phyloP scores from a whole-genome alignment of 2,888 invertebrate species.

The Horisme vitalbata region DNA sequence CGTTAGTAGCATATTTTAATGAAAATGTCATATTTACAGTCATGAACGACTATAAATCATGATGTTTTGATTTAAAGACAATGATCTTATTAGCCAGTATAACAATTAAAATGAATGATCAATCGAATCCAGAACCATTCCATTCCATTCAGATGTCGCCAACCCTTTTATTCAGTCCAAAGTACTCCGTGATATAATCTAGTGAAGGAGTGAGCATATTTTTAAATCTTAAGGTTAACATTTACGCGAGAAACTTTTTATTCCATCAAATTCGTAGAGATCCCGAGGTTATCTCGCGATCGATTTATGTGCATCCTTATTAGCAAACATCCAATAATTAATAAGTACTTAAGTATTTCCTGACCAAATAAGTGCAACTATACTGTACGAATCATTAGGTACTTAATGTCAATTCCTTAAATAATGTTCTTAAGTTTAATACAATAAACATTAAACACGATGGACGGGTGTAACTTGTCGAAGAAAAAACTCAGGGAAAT shows the following conservation, averaged over 20 bases:
- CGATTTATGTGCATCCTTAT: slow-evolving; percentile 67
- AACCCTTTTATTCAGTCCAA: slow-evolving; percentile 37
- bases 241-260: slow-evolving; percentile 64
- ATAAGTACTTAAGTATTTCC: slow-evolving; percentile 59
- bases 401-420: slow-evolving; percentile 76
- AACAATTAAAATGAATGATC: slow-evolving; percentile 36
- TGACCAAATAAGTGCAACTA: slow-evolving; percentile 72
- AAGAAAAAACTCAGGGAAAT: slow-evolving; percentile 51
- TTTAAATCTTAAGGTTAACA: slow-evolving; percentile 59
- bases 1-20: slow-evolving; percentile 40
- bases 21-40: slow-evolving; percentile 64
- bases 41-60: slow-evolving; percentile 48
- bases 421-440: slow-evolving; percentile 71
- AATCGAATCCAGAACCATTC: slow-evolving; percentile 20
- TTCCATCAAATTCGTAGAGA: slow-evolving; percentile 73
- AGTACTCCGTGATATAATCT: slow-evolving; percentile 49
- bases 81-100: slow-evolving; percentile 42
- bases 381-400: slow-evolving; percentile 61
- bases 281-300: slow-evolving; percentile 45
- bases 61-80: slow-evolving; percentile 38
- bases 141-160: slow-evolving; percentile 27
- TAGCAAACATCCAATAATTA: slow-evolving; percentile 69
- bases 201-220: slow-evolving; percentile 67
- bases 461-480: slow-evolving; percentile 82
- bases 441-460: slow-evolving; percentile 78